Percentiles rank a stretch among this genome's conserved stretches.
phyloP scores from a whole-genome alignment of 2,113 vertebrate genomes.

The Blennius ocellaris region DNA sequence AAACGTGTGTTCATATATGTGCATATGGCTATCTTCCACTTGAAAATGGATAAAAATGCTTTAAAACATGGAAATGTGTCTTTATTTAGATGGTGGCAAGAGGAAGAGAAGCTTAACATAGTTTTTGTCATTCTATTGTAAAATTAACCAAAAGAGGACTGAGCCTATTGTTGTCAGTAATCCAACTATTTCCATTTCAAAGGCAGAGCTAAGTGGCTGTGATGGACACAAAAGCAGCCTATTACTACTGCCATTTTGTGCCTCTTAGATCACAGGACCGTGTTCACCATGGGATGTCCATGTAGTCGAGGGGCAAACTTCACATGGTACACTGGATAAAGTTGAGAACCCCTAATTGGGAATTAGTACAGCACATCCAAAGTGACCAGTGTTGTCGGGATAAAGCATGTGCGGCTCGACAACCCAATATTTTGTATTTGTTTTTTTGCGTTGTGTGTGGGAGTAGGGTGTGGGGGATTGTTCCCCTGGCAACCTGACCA shows the following conservation, averaged over 20 bases:
- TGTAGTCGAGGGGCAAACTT: slow-evolving; percentile 32
- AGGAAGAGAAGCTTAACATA: slow-evolving; percentile 40
- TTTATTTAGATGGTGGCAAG: slow-evolving; percentile 46
- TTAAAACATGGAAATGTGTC: slow-evolving; percentile 37
- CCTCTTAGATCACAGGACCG: slow-evolving; percentile 31
- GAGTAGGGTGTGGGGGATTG: slow-evolving; percentile 1
- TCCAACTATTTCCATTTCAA: slow-evolving; percentile 72
- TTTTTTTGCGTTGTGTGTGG: slow-evolving; percentile 10
- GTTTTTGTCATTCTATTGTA: slow-evolving; percentile 36
- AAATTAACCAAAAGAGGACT: slow-evolving; percentile 45
- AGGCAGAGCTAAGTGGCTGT: slow-evolving; percentile 59
- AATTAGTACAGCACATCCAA: slow-evolving; percentile 32
- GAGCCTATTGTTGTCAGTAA: slow-evolving; percentile 62
- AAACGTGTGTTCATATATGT: slow-evolving; percentile 24
- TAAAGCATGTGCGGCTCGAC: slow-evolving; percentile 6
- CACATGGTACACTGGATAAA: slow-evolving; percentile 27
- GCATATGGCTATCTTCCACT: slow-evolving; percentile 8
- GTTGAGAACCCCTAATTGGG: slow-evolving; percentile 32
- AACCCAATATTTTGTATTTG: background rate
- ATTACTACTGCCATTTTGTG: slow-evolving; percentile 45
- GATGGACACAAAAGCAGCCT: slow-evolving; percentile 60
- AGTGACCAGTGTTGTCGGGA: slow-evolving; percentile 15
- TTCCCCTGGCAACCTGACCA: slow-evolving; percentile 72
- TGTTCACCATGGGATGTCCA: slow-evolving; percentile 13
- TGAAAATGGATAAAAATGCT: slow-evolving; percentile 24